These are phyloP conservation scores for Trichonephila inaurata DNA, from an alignment of 1,140 invertebrate genomes.

Conservation along the genomic window DNA sequence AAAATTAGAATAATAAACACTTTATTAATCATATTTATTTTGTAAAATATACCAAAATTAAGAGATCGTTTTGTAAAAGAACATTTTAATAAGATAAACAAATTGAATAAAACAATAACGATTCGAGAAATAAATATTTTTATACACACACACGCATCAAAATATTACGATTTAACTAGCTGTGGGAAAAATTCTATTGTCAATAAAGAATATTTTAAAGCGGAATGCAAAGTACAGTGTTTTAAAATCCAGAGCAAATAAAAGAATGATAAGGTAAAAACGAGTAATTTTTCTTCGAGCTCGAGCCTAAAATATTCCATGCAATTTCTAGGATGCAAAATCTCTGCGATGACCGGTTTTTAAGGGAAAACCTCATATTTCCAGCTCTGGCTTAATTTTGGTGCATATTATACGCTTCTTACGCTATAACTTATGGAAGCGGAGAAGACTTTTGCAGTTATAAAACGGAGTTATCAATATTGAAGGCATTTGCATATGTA, in stretches of 20 bases:
- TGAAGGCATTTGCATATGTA: conserved; percentile 53
- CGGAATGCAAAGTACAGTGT: not conserved
- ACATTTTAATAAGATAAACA: not conserved
- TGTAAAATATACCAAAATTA: too few species aligned
- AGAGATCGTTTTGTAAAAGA: too few species aligned
- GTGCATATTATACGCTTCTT: conserved; percentile 51
- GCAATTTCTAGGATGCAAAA: conserved; percentile 17
- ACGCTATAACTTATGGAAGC: conserved; percentile 30
- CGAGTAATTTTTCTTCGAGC: not conserved
- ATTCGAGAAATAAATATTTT: not conserved
- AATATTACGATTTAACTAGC: not conserved
- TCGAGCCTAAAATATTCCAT: not conserved
- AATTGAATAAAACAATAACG: not conserved
- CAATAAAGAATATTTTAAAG: not conserved
- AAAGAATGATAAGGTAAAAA: not conserved
- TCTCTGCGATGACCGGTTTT: conserved; percentile 18
- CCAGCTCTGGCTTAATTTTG: conserved; percentile 43
- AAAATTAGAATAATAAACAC: too few species aligned
- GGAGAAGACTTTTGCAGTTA: conserved; percentile 46
- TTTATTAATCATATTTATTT: too few species aligned
- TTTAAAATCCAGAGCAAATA: conserved; percentile 1
- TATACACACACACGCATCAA: not conserved
- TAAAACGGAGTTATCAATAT: conserved; percentile 56
- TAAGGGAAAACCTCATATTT: conserved; percentile 36
- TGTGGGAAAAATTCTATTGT: not conserved